phyloP scores from a whole-genome alignment of 2,888 invertebrate genomes.

The Keiferia lycopersicella region DNA sequence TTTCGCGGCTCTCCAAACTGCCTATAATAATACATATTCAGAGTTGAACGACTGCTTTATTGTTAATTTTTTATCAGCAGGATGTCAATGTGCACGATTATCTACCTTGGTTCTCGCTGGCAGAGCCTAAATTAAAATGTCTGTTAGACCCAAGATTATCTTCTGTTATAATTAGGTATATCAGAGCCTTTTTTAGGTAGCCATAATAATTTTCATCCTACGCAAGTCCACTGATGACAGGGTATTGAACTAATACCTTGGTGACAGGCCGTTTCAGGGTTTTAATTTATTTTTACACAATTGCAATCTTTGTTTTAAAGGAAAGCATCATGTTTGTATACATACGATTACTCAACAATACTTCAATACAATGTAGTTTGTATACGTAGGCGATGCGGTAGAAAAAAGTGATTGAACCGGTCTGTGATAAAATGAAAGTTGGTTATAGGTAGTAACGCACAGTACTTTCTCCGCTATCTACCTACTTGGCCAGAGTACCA shows the following conservation, averaged over 20 bases:
- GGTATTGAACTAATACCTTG: constrained; percentile 42
- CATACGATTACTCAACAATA: constrained; percentile 27
- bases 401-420: constrained; percentile 60
- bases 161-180: constrained; percentile 49
- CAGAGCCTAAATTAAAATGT: constrained; percentile 48
- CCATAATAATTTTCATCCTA: constrained; percentile 46
- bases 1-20: constrained; percentile 42
- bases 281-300: not conserved
- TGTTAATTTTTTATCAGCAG: constrained; percentile 51
- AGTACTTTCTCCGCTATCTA: constrained; percentile 65
- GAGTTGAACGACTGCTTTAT: constrained; percentile 65
- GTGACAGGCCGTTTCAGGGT: not conserved
- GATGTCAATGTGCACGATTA: constrained; percentile 47
- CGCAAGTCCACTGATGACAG: constrained; percentile 51
- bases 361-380: constrained; percentile 17
- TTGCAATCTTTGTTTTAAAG: not conserved
- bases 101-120: constrained; percentile 45
- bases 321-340: not conserved
- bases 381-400: constrained; percentile 34
- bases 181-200: constrained; percentile 49
- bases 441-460: constrained; percentile 56
- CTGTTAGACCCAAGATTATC: constrained; percentile 40
- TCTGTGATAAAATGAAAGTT: constrained; percentile 67
- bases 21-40: constrained; percentile 51
- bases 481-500: constrained; percentile 25